These are phyloP conservation scores for Equus przewalskii DNA, from an alignment of 2,113 vertebrate species.

Conservation along the genomic window DNA sequence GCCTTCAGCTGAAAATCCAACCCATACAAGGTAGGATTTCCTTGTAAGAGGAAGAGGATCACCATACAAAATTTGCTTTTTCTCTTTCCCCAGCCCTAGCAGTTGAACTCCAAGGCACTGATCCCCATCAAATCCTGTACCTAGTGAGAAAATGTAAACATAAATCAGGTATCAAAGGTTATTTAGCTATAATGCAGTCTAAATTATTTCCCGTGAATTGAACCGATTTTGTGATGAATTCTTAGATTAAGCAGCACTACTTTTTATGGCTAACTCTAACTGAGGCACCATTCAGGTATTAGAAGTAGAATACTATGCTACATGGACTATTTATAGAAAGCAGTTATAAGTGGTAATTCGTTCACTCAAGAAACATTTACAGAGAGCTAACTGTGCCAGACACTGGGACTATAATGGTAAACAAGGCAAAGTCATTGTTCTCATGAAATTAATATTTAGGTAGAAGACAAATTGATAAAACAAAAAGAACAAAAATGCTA, in stretches of 20 bases:
- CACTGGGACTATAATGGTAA: not conserved
- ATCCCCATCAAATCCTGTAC: conserved; percentile 95
- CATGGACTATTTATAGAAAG: not conserved
- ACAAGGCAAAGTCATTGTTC: not conserved
- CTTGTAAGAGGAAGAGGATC: conserved; percentile 93
- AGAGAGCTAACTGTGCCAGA: not conserved
- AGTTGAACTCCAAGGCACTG: conserved; percentile 96
- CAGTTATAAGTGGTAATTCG: not conserved
- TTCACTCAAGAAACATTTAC: conserved; percentile 29
- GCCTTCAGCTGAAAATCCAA: conserved; percentile 98
- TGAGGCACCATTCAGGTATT: not conserved
- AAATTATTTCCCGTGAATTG: conserved; percentile 34
- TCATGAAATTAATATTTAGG: conserved; percentile 19
- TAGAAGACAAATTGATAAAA: not conserved
- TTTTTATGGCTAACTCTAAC: conserved; percentile 17
- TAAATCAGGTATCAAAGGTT: conserved; percentile 27
- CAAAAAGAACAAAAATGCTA: not conserved
- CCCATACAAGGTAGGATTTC: conserved; percentile 93
- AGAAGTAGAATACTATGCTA: conserved; percentile 17
- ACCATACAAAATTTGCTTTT: conserved; percentile 90
- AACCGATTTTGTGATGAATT: conserved; percentile 8
- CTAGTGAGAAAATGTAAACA: conserved; percentile 84
- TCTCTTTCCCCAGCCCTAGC: conserved; percentile 91
- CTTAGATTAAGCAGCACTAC: conserved; percentile 12
- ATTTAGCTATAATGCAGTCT: not conserved